Conservation (phyloP, 2,888 invertebrate genomes). For the Leptinotarsa tumamoca region DNA sequence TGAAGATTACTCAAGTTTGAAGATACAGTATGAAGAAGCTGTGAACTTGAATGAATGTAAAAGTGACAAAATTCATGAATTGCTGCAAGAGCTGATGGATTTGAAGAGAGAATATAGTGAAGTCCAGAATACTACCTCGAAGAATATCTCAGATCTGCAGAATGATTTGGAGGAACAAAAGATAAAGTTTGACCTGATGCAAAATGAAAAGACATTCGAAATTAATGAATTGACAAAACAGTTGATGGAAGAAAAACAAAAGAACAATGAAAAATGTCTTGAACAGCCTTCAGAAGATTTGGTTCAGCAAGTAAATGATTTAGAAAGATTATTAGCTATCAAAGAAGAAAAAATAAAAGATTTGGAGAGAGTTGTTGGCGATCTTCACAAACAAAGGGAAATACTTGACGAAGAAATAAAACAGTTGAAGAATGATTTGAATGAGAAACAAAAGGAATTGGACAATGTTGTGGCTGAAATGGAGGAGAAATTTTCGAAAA, state of each 20-base stretch:
- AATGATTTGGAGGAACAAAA: constrained; percentile 43
- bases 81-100: constrained; percentile 25
- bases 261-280: constrained; percentile 41
- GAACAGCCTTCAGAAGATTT: constrained; percentile 16
- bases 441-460: constrained; percentile 40
- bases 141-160: constrained; percentile 54
- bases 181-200: constrained; percentile 36
- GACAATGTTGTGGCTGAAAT: constrained; percentile 55
- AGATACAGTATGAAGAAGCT: constrained; percentile 2
- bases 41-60: not conserved
- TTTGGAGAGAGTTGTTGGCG: constrained; percentile 39
- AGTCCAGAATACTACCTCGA: constrained; percentile 35
- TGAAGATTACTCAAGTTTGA: constrained; percentile 11
- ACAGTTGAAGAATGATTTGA: constrained; percentile 38
- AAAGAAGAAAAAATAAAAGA: constrained; percentile 43
- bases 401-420: constrained; percentile 43
- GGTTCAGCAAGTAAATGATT: constrained; percentile 33
- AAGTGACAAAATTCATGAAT: constrained; percentile 18
- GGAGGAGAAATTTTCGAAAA: constrained; percentile 53
- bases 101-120: constrained; percentile 26
- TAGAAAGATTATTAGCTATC: constrained; percentile 31
- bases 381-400: constrained; percentile 31
- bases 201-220: constrained; percentile 50
- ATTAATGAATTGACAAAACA: constrained; percentile 45
- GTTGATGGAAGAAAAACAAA: constrained; percentile 52